Percentiles rank a stretch among this genome's conserved stretches.
These are phyloP conservation scores for Montipora capitata DNA, from an alignment of 92 coral and sea anemone species.

Conservation along the genomic window DNA sequence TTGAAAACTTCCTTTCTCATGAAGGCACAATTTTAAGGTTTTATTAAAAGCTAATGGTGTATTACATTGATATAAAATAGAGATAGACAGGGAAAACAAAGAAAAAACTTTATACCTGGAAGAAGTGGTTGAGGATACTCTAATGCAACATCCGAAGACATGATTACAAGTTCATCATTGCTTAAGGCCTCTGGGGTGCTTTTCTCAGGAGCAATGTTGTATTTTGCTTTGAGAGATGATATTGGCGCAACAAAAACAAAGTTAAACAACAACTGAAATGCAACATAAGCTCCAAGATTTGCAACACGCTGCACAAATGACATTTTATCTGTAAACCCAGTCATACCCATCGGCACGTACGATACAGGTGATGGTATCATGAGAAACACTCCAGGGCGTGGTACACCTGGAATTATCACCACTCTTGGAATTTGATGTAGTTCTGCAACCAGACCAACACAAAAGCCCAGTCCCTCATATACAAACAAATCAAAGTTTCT, in stretches of 20 bases:
- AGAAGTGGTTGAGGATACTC: constrained; percentile 82
- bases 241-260: background rate
- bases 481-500: constrained; percentile 37
- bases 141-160: constrained; percentile 67
- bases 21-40: no score
- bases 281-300: constrained; percentile 20
- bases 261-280: background rate
- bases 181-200: constrained; percentile 35
- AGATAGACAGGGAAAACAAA: no score
- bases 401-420: background rate
- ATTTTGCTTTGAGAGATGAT: constrained; percentile 49
- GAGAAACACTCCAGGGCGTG: background rate
- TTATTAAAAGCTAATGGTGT: no score
- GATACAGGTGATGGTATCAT: constrained; percentile 49
- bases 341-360: constrained; percentile 16
- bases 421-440: constrained; percentile 27
- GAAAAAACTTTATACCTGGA: constrained; percentile 54
- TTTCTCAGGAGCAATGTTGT: constrained; percentile 74
- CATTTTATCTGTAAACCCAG: constrained; percentile 52
- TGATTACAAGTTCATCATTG: constrained; percentile 66
- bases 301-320: constrained; percentile 35
- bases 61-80: no score
- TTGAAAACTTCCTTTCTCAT: no score
- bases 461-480: background rate
- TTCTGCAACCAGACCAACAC: constrained; percentile 30